Conservation (phyloP, 1,140 invertebrate genomes). For the Fopius arisanus region DNA sequence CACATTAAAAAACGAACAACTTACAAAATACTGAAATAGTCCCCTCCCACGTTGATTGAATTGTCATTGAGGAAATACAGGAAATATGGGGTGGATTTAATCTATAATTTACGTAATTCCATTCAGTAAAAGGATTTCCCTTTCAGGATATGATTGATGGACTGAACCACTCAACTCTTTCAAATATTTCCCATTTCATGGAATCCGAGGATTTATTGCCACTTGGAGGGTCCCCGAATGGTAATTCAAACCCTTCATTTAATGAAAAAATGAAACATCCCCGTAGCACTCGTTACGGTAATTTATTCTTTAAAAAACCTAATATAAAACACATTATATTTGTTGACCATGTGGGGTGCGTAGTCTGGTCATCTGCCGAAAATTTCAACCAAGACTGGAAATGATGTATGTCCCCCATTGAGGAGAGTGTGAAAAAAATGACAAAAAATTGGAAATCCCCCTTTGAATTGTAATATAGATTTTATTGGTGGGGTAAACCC, state of each 20-base stretch:
- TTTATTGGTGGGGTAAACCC: conserved; percentile 46
- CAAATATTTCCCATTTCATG: not conserved
- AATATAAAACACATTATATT: conserved; percentile 7
- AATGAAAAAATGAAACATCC: conserved; percentile 2
- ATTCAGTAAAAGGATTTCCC: not conserved
- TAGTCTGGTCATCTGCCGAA: conserved; percentile 1
- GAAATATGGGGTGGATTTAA: not conserved
- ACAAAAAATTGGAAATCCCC: conserved; percentile 18
- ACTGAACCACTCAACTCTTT: not conserved
- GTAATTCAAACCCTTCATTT: conserved; percentile 8
- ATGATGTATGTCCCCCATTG: conserved; percentile 46
- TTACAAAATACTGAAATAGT: conserved; percentile 48
- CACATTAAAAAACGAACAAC: not conserved
- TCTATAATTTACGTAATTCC: not conserved
- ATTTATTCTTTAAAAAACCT: conserved; percentile 21
- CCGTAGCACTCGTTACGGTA: not conserved
- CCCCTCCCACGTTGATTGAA: conserved; percentile 50
- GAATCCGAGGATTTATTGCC: not conserved
- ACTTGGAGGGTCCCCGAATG: conserved; percentile 1
- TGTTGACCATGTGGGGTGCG: not conserved
- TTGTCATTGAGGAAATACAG: not conserved
- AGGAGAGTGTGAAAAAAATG: conserved; percentile 27
- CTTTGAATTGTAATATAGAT: conserved; percentile 49
- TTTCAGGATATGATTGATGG: conserved; percentile 12
- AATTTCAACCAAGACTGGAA: conserved; percentile 1